A percentile compares a stretch with the other conserved stretches of the same genome.
Conservation (phyloP, 2,113 vertebrate species). For the Sigmodon hispidus region DNA sequence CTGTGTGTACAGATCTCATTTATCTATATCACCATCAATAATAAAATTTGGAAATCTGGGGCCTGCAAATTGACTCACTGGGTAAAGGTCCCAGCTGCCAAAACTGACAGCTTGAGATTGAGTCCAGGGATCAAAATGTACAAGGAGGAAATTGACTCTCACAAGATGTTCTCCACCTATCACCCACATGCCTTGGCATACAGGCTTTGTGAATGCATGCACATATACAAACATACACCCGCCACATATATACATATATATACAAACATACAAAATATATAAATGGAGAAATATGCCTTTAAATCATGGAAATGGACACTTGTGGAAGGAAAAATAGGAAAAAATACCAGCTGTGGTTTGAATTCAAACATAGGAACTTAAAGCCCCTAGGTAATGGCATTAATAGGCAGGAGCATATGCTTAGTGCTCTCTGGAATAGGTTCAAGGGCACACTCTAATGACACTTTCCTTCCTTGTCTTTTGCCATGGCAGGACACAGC, state of each 20-base stretch:
- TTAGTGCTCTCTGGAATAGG: background rate
- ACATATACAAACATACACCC: background rate
- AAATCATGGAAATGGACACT: slow-evolving; percentile 16
- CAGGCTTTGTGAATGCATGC: background rate
- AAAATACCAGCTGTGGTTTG: background rate
- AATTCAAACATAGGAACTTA: background rate
- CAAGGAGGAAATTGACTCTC: background rate
- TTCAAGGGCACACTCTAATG: background rate
- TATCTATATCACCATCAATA: background rate
- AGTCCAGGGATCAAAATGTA: background rate
- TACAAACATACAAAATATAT: background rate
- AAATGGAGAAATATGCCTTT: slow-evolving; percentile 28
- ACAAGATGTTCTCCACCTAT: background rate
- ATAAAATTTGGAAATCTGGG: background rate
- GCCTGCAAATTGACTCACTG: background rate
- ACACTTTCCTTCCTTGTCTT: background rate
- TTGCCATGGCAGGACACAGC: background rate
- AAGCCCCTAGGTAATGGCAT: background rate
- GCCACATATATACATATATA: background rate
- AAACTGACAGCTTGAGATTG: background rate
- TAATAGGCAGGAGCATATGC: background rate
- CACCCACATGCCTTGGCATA: background rate
- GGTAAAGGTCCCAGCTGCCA: background rate
- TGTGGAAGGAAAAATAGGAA: slow-evolving; percentile 19
- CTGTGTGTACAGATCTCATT: background rate